phyloP scores from a whole-genome alignment of 2,888 invertebrate genomes.

The Aphidoletes aphidimyza region DNA sequence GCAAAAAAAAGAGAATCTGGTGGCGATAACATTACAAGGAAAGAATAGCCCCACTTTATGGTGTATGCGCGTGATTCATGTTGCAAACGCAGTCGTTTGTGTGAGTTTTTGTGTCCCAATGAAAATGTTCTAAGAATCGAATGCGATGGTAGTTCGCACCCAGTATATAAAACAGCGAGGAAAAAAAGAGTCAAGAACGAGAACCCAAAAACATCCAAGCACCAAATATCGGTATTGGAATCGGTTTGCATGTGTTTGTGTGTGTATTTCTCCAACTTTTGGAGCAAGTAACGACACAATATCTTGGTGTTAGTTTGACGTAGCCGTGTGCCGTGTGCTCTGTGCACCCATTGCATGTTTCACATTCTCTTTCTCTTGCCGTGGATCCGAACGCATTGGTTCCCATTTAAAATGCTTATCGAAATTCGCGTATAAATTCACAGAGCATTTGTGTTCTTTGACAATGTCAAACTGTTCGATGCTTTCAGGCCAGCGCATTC shows the following conservation, averaged over 20 bases:
- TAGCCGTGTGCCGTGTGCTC: not conserved
- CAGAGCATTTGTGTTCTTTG: constrained; percentile 52
- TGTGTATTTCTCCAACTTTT: constrained; percentile 44
- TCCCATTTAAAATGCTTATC: constrained; percentile 34
- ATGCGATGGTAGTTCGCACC: constrained; percentile 49
- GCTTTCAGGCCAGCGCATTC: not conserved
- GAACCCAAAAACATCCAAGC: not conserved
- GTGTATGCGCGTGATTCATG: constrained; percentile 52
- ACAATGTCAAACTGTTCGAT: constrained; percentile 5
- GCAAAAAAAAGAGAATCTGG: not conserved
- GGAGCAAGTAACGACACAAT: not conserved
- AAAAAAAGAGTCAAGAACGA: too few relatives aligned
- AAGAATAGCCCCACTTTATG: constrained; percentile 52
- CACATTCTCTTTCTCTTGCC: not conserved
- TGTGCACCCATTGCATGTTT: constrained; percentile 5
- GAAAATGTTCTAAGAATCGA: constrained; percentile 50
- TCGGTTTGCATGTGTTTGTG: not conserved
- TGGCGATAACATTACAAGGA: constrained; percentile 9
- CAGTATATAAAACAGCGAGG: not conserved
- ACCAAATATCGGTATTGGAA: not conserved
- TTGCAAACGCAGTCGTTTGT: not conserved
- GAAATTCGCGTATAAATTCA: constrained; percentile 26
- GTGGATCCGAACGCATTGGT: constrained; percentile 38
- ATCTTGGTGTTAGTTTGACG: not conserved
- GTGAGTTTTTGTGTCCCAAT: constrained; percentile 13